Base-by-base conservation (phyloP, 2,888 invertebrate species). In the Sialis fuliginosa region DNA sequence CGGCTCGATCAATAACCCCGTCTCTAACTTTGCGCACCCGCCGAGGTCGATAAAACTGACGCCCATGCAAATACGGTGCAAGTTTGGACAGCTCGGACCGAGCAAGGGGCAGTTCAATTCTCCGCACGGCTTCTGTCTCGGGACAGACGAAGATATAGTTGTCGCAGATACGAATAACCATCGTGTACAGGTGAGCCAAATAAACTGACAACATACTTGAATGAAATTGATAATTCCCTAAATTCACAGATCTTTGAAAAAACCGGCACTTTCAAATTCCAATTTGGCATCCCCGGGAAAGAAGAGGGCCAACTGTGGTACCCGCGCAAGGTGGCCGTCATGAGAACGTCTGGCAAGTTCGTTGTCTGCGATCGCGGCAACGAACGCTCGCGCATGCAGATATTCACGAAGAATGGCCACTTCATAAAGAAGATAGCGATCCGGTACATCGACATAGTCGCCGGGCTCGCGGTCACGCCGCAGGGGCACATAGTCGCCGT, bases 281-380 rank as follows among this genome's bases (percentile, higher is more conserved):
- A 91, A 66, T 96, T 96, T 67, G 96, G 95, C 42, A 83, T 84
- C 48, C 86, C 92, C 49, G 95, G 95, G 53, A 89, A 89, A 60
- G 95, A 93, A 57, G 95, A 96, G 61, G 95, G 95, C 0, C 93
- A 95, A 60, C 69, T 96, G 52, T 96, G 93, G 93, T 95, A 93
- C 66, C 95, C 96, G 4, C 78, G 95, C 43, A 95, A 96, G 67
- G 93, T 95, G 44, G 92, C 92, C 6, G 86, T 90, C 2, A 88
- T 90, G 72, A 76, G 85, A 47, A 80, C 79, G 48, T 84, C 81
- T 46, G 88, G 88, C 37, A 89, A 89, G 62, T 88, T 88, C 63
- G 93, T 96, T n/a, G 91, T 96, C 4, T 96, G 96, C 64, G 96
- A 96, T 67, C 83, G 96, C 53, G 95, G 95, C 43, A 93, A 91